A percentile compares a stretch with the other conserved stretches of the same genome.
These are phyloP conservation scores for Pseudopipra pipra DNA, from an alignment of 2,113 vertebrate species.

Conservation along the genomic window DNA sequence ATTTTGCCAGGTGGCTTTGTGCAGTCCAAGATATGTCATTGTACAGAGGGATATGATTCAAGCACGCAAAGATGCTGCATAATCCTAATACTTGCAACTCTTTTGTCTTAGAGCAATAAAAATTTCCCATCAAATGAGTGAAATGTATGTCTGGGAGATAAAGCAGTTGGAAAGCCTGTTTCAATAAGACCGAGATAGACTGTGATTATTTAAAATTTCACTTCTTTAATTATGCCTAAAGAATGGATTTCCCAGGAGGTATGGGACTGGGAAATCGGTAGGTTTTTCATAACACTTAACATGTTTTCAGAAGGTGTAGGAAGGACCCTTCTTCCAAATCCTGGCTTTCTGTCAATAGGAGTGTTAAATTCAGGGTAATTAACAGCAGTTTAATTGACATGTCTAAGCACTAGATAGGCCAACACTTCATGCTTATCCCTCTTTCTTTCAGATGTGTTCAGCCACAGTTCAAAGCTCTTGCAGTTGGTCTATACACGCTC, in stretches of 20 bases:
- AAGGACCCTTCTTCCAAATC: not conserved
- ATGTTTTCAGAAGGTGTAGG: not conserved
- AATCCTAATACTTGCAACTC: not conserved
- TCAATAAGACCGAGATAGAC: not conserved
- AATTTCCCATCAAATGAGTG: not conserved
- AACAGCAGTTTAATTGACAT: not conserved
- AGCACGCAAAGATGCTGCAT: not conserved
- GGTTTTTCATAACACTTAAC: not conserved
- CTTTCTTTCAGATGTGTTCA: constrained; percentile 79
- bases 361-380: not conserved
- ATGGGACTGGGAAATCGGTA: not conserved
- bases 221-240: not conserved
- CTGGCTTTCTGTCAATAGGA: not conserved
- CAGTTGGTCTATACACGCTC: constrained; percentile 82
- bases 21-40: not conserved
- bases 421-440: not conserved
- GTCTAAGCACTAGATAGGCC: not conserved
- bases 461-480: constrained; percentile 89
- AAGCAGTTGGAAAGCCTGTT: not conserved
- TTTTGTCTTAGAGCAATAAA: not conserved
- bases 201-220: not conserved
- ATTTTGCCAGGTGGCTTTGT: not conserved
- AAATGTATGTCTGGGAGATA: not conserved
- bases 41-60: not conserved
- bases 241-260: not conserved